Conservation (phyloP, 2,888 invertebrate species). For the Synergus gifuensis region DNA sequence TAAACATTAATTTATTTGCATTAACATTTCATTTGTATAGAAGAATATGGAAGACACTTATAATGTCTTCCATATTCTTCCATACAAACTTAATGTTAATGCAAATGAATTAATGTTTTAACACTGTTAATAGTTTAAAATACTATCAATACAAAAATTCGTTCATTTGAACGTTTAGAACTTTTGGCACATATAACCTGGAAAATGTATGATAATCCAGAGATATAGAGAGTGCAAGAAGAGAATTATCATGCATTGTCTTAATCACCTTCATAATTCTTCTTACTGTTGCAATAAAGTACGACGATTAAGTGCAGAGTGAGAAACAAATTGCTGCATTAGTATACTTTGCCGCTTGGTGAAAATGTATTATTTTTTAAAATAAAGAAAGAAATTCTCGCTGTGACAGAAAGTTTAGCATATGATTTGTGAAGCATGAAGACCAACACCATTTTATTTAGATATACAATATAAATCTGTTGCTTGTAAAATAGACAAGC, state of each 20-base stretch:
- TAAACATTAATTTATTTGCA: no score
- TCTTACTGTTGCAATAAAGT: background rate
- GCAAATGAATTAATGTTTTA: no score
- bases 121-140: no score
- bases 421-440: background rate
- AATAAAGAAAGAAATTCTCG: background rate
- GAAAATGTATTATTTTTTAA: background rate
- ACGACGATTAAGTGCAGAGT: slow-evolving; percentile 1
- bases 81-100: no score
- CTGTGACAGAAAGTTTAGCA: background rate
- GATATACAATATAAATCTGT: no score
- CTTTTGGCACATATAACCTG: no score
- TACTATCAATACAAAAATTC: no score
- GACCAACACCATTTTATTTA: background rate
- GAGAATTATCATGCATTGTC: slow-evolving; percentile 3
- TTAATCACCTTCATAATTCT: slow-evolving; percentile 12
- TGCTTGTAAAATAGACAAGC: no score
- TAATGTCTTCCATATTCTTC: no score
- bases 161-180: no score
- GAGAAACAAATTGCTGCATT: background rate
- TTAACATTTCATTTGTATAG: no score
- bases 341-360: background rate
- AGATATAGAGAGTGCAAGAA: background rate
- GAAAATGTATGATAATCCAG: background rate
- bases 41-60: no score